A percentile compares a stretch with the other conserved stretches of the same genome.
Evolutionary conservation across 2,797 vertebrate species (phyloP).

Genomic region (Apogon hyalosoma): DNA sequence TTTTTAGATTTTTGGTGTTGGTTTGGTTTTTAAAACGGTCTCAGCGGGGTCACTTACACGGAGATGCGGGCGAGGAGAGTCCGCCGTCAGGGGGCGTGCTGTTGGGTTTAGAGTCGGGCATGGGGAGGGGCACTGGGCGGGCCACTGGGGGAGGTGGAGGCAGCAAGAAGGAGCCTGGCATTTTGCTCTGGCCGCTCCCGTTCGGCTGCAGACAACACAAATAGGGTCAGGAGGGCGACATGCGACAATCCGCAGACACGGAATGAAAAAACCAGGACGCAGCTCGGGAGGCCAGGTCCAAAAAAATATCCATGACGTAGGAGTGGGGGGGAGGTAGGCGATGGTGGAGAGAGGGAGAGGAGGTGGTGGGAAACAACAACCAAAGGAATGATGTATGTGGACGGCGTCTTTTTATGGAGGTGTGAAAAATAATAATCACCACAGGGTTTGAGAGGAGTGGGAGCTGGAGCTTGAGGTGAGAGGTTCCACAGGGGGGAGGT

Average conservation of each 20-base stretch:
- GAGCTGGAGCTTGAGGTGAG: slow-evolving; percentile 62
- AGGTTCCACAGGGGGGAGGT: slow-evolving; percentile 59
- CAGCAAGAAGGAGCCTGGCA: slow-evolving; percentile 97
- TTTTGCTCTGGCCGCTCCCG: slow-evolving; percentile 97
- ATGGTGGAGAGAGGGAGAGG: slow-evolving; percentile 68
- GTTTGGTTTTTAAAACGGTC: slow-evolving; percentile 71
- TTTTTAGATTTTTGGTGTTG: slow-evolving; percentile 37
- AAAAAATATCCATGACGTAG: slow-evolving; percentile 79
- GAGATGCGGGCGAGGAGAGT: slow-evolving; percentile 93
- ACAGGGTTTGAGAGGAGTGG: slow-evolving; percentile 69
- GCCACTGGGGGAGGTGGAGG: slow-evolving; percentile 96
- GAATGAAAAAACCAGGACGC: slow-evolving; percentile 73
- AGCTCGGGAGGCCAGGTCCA: slow-evolving; percentile 69
- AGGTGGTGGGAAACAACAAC: slow-evolving; percentile 76
- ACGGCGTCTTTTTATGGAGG: slow-evolving; percentile 78
- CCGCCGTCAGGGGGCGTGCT: slow-evolving; percentile 90
- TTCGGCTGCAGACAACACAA: slow-evolving; percentile 96
- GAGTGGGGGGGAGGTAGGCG: slow-evolving; percentile 27
- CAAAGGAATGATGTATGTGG: slow-evolving; percentile 83
- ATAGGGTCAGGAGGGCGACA: slow-evolving; percentile 88
- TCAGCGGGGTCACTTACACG: slow-evolving; percentile 93
- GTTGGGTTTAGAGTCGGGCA: slow-evolving; percentile 94
- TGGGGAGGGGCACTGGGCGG: slow-evolving; percentile 97
- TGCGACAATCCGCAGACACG: slow-evolving; percentile 81
- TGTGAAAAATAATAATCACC: slow-evolving; percentile 78